These are phyloP conservation scores for Bellardia bayeri DNA, from an alignment of 2,888 invertebrate genomes.

Conservation along the genomic window DNA sequence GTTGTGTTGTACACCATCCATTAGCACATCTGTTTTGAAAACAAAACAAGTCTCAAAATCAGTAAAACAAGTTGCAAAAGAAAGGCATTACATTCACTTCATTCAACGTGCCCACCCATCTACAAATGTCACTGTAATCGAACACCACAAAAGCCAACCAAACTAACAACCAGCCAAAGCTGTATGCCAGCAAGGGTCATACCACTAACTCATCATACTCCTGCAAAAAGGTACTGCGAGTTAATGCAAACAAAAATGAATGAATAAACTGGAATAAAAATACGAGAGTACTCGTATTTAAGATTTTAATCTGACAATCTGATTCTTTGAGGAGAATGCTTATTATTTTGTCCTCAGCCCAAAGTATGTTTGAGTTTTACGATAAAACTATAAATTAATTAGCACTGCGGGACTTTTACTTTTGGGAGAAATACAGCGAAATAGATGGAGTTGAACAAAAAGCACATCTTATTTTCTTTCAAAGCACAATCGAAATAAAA, in stretches of 20 bases:
- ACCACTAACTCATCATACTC: not conserved
- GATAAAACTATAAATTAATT: slow-evolving; percentile 84
- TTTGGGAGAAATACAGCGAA: slow-evolving; percentile 69
- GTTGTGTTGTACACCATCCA: slow-evolving; percentile 11
- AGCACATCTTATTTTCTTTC: slow-evolving; percentile 55
- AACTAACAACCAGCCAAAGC: slow-evolving; percentile 53
- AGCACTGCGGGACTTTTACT: slow-evolving; percentile 82
- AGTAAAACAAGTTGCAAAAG: slow-evolving; percentile 64
- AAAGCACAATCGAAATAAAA: slow-evolving; percentile 36
- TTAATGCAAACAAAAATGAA: slow-evolving; percentile 17
- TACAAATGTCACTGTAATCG: slow-evolving; percentile 75
- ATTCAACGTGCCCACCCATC: slow-evolving; percentile 54
- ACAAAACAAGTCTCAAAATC: slow-evolving; percentile 59
- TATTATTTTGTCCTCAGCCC: slow-evolving; percentile 49
- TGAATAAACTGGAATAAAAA: slow-evolving; percentile 24
- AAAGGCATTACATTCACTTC: slow-evolving; percentile 46
- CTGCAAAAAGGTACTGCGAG: not conserved
- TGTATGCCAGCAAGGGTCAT: not conserved
- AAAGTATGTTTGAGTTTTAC: slow-evolving; percentile 74
- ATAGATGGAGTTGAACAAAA: slow-evolving; percentile 60
- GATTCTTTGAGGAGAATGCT: slow-evolving; percentile 63
- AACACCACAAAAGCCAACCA: slow-evolving; percentile 76
- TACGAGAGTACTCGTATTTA: slow-evolving; percentile 33
- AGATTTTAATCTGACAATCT: slow-evolving; percentile 69
- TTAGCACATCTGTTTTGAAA: slow-evolving; percentile 74